Base-by-base conservation (phyloP, 2,888 invertebrate genomes). In the Archaeoteleia sp. region DNA sequence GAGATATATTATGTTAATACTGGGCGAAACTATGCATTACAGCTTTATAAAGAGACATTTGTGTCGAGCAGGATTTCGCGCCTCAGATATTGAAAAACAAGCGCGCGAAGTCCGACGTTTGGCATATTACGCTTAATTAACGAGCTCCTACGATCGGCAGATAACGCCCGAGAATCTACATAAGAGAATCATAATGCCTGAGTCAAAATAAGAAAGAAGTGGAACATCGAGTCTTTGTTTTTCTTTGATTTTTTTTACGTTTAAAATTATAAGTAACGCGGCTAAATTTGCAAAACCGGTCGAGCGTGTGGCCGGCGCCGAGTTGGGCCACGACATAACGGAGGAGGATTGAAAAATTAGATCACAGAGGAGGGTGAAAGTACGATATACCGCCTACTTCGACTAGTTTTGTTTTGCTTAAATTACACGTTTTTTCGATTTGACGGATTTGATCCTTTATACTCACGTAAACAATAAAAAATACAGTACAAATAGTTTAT, bases 211-310 rank as follows among this genome's bases (percentile, higher is more conserved):
- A 27, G 23, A 49, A 34, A 30, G 25, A 58, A 39, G 13, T 40
- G 42, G 17, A 25, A 32, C 42, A 9, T 35, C 10, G 30, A 7
- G 8, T 6, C 29, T 40, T 40, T 40, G 15, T 29, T 5, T 29
- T 9, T 3, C 27, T 29, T 17, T 12, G 17, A 30, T 39, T 39
- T 30, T 39, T 35, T 9, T 43, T 54, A 42, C 42, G 17, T 32
- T 43, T 15, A 25, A 60, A 23, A 43, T 43, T 54, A 51, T 49
- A 39, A 53, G 23, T 29, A 39, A 29, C 37, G 27, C 29, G 45
- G 37, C 37, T 61, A 48, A 23, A 58, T 58, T 46, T 40, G 10
- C 10, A 48, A 34, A 58, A 58, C 58, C 58, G 58, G 58, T 57
- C 53, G 30, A 49, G 63, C 43, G 61, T 58, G 54, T 35, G 60